These are phyloP conservation scores for Drosophila aff. DNA, from an alignment of 1,140 invertebrate genomes.

Conservation along the genomic window DNA sequence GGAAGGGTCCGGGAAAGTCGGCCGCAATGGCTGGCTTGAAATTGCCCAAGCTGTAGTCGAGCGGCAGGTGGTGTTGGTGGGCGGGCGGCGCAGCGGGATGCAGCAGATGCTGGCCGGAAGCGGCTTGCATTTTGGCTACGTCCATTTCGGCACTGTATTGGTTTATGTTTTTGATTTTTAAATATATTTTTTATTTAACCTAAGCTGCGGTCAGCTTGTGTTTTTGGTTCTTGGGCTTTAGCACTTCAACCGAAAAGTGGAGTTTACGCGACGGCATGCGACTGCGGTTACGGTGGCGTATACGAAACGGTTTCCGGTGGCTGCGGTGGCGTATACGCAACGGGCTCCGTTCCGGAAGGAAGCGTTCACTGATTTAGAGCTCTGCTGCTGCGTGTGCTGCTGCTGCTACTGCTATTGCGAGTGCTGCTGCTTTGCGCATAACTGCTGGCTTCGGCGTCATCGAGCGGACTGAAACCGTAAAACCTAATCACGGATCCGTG, in stretches of 20 bases:
- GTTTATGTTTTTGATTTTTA: conserved; percentile 14
- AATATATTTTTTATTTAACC: conserved; percentile 15
- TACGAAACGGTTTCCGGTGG: conserved; percentile 34
- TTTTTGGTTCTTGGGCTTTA: conserved; percentile 25
- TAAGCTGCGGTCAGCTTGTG: conserved; percentile 11
- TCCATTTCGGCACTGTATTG: conserved; percentile 59
- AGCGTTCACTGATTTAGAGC: conserved; percentile 55
- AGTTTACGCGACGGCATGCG: conserved; percentile 51
- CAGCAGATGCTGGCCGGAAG: conserved; percentile 61
- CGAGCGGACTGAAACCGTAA: conserved; percentile 83
- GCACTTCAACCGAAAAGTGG: conserved; percentile 36
- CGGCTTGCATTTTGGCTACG: conserved; percentile 76
- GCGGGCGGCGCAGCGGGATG: conserved; percentile 65
- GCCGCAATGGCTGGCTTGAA: conserved; percentile 80
- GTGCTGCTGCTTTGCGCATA: conserved; percentile 36
- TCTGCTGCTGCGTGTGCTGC: conserved; percentile 46
- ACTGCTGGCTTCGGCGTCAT: conserved; percentile 81
- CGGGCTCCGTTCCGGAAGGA: conserved; percentile 37
- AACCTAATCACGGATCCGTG: conserved; percentile 83
- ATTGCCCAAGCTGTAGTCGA: conserved; percentile 81
- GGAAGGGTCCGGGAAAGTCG: conserved; percentile 76
- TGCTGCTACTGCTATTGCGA: conserved; percentile 36
- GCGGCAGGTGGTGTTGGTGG: conserved; percentile 75
- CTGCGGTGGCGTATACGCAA: conserved; percentile 45
- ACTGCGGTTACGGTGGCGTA: conserved; percentile 37